phyloP scores from a whole-genome alignment of 37 sponge, comb jelly and placozoan species.

The Haliclona indistincta region DNA sequence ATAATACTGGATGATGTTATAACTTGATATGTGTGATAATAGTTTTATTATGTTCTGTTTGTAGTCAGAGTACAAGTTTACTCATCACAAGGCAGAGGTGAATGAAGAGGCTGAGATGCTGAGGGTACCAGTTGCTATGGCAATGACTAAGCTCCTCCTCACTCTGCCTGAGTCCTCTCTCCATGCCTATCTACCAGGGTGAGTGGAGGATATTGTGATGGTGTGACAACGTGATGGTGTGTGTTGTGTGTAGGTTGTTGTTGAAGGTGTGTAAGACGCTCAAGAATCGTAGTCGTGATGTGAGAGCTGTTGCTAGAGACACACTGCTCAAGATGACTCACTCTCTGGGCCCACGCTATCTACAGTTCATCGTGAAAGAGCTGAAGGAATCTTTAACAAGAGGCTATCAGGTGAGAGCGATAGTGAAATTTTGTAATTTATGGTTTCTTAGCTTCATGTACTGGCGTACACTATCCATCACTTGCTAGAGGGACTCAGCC shows the following conservation, averaged over 20 bases:
- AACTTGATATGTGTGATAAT: too few species aligned
- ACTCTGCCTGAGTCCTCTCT: too few species aligned
- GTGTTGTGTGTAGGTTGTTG: conserved; percentile 73
- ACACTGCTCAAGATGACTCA: conserved; percentile 82
- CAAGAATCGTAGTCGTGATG: conserved; percentile 68
- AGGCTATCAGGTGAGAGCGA: conserved; percentile 97
- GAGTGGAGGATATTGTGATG: too few species aligned
- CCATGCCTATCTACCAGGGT: too few species aligned
- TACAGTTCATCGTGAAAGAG: conserved; percentile 73
- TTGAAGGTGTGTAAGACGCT: conserved; percentile 79
- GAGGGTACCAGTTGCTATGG: too few species aligned
- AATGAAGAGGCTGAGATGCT: too few species aligned
- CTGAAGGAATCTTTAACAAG: conserved; percentile 75
- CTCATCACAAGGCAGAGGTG: too few species aligned
- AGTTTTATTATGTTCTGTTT: too few species aligned
- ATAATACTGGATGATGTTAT: not conserved
- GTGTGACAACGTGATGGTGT: not conserved
- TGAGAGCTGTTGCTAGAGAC: conserved; percentile 66
- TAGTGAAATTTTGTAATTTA: not conserved
- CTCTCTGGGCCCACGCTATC: conserved; percentile 71
- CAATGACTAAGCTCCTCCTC: too few species aligned
- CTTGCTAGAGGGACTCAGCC: conserved; percentile 62
- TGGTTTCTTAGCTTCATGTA: conserved; percentile 71
- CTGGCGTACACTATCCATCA: conserved; percentile 76
- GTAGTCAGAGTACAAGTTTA: too few species aligned